Evolutionary conservation across 2,888 invertebrate genomes (phyloP).

Genomic region (Drosophila austrosaltans): DNA sequence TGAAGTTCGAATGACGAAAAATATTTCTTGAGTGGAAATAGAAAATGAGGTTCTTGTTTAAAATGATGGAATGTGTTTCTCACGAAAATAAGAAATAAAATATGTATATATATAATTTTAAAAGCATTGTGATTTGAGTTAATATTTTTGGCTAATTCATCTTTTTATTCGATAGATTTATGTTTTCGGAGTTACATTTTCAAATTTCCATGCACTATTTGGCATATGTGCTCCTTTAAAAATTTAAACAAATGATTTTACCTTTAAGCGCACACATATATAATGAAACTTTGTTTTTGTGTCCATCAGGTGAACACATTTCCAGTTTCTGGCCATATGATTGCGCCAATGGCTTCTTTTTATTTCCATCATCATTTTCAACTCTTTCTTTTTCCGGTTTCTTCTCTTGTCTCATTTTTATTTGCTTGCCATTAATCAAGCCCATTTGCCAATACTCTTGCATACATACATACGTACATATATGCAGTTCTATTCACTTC

Average conservation of each 20-base stretch:
- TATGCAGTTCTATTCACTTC: constrained; percentile 56
- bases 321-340: constrained; percentile 15
- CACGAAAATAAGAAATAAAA: neutral
- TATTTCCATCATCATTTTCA: constrained; percentile 24
- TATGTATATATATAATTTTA: no score
- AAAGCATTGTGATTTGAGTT: no score
- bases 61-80: neutral
- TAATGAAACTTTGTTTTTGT: neutral
- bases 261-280: neutral
- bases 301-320: no score
- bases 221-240: no score
- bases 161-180: no score
- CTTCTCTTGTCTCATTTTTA: constrained; percentile 11
- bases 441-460: constrained; percentile 7
- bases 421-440: constrained; percentile 53
- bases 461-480: constrained; percentile 16
- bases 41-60: neutral
- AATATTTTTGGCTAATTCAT: no score
- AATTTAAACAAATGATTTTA: neutral
- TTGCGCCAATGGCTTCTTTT: constrained; percentile 21
- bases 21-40: neutral
- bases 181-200: no score
- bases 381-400: constrained; percentile 41
- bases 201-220: neutral
- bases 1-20: neutral